A percentile compares a stretch with the other conserved stretches of the same genome.
phyloP scores from a whole-genome alignment of 1,140 invertebrate species.

The Polypedilum pembai region DNA sequence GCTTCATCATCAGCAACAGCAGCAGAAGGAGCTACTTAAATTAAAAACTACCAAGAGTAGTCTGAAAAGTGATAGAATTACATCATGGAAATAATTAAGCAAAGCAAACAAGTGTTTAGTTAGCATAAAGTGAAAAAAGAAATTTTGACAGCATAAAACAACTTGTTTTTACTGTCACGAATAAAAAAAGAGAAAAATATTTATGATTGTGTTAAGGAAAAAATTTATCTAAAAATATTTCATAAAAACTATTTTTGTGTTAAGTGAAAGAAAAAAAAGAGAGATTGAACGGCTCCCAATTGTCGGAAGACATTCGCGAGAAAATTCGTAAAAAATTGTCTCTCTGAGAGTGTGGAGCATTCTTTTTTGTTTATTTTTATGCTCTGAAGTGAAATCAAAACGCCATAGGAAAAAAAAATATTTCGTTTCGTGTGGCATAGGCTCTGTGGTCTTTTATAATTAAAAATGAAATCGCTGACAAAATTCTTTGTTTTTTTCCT shows the following conservation, averaged over 20 bases:
- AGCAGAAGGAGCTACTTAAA: too few species aligned
- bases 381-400: too few species aligned
- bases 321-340: not conserved
- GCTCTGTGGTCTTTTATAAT: too few species aligned
- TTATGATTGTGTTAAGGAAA: not conserved
- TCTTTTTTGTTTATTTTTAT: too few species aligned
- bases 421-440: not conserved
- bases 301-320: not conserved
- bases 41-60: not conserved
- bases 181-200: not conserved
- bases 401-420: not conserved
- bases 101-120: not conserved
- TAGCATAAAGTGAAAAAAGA: not conserved
- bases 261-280: not conserved
- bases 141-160: not conserved
- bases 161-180: too few species aligned
- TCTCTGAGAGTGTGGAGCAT: not conserved
- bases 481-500: not conserved
- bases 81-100: not conserved
- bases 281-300: slow-evolving; percentile 1
- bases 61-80: not conserved
- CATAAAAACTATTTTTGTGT: slow-evolving; percentile 7
- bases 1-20: not conserved
- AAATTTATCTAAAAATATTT: slow-evolving; percentile 7
- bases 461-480: slow-evolving; percentile 1